Evolutionary conservation across 2,113 vertebrate genomes (phyloP).

Genomic region (Aspidoscelis tigris): DNA sequence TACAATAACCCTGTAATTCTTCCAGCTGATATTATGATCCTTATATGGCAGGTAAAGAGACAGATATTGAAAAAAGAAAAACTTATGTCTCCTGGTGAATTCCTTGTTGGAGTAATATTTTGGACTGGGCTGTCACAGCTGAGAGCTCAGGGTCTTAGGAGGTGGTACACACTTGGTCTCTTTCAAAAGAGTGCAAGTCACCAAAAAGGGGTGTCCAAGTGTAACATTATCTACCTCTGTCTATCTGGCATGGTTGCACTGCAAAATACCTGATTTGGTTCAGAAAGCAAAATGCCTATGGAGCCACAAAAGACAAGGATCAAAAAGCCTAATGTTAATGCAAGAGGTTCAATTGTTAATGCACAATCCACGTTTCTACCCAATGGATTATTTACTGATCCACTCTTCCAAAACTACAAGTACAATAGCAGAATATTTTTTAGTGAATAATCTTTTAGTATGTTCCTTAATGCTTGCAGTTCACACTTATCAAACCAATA

Average conservation of each 20-base stretch:
- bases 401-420: background rate
- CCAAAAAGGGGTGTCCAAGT: background rate
- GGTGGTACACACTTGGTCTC: background rate
- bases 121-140: background rate
- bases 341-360: conserved; percentile 25
- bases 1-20: background rate
- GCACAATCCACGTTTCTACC: conserved; percentile 13
- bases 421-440: background rate
- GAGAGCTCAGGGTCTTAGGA: background rate
- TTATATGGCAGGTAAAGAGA: background rate
- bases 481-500: conserved; percentile 15
- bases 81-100: background rate
- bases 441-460: conserved; percentile 2
- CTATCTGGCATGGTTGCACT: background rate
- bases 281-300: background rate
- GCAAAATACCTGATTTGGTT: background rate
- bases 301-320: background rate
- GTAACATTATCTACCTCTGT: background rate
- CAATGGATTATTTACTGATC: conserved; percentile 8
- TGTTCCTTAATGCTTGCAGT: background rate
- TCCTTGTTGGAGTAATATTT: background rate
- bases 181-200: background rate
- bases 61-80: background rate
- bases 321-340: background rate
- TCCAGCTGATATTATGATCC: background rate